Base-by-base conservation (phyloP, 1,140 invertebrate species). In the Nomia melanderi region DNA sequence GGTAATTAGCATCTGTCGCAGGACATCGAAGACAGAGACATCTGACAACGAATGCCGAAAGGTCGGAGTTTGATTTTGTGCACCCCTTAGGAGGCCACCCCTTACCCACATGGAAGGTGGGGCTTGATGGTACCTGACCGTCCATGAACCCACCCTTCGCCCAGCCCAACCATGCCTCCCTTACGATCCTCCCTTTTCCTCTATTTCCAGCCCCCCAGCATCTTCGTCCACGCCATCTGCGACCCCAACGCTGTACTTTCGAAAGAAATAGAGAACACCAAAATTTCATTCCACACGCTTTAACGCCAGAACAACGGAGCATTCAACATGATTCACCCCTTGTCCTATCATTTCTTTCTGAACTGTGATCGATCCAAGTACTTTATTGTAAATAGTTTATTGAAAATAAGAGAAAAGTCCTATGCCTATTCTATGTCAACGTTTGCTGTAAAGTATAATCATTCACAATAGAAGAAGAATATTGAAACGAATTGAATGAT, bases 51-150 rank as follows among this genome's bases (percentile, higher is more conserved):
- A 84, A 85, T 70, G 59, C 63, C 60, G 20, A 77, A 90, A 90
- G 79, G 78, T 79, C 76, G 57, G 67, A 54, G 62, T 82, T 78
- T 78, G 86, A 87, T 87, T 88, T 89, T 88, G 86, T 87, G 33
- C 87, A 89, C 82, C 90, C 88, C 83, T 76, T 90, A 82, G 27
- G 73, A 82, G 78, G 78, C 86, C 83, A 74, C 69, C 80, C 77
- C 82, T 71, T 82, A n/a, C 63, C 62, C 76, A 71, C 79, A 80
- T 72, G 81, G 76, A 87, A 83, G 90, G 90, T 90, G 90, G 90
- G 87, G 87, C 90, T 86, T 89, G 53, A 82, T 60, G 71, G 82
- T 85, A 86, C 73, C 83, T 79, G 78, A 84, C 87, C 81, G 71
- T 74, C 67, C 75, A 84, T 71, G 75, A 88, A 88, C 77, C 88